A percentile compares a stretch with the other conserved stretches of the same genome.
Conservation (phyloP, 2,888 invertebrate species). For the Netelia melanura region DNA sequence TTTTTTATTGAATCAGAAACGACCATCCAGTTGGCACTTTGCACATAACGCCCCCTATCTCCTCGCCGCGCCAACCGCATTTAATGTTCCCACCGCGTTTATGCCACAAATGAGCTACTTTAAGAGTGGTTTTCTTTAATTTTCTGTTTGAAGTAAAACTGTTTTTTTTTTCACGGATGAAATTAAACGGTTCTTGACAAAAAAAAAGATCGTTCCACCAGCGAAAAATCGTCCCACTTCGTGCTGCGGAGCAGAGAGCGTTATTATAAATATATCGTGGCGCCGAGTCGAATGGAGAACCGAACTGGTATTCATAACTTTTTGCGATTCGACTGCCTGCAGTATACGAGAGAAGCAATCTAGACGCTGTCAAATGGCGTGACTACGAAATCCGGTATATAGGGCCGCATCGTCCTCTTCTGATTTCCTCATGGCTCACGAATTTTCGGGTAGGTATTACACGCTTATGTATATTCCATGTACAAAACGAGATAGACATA, state of each 20-base stretch:
- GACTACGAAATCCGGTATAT: slow-evolving; percentile 78
- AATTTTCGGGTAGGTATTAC: slow-evolving; percentile 40
- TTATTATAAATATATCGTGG: slow-evolving; percentile 7
- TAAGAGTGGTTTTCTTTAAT: neutral
- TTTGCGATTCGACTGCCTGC: slow-evolving; percentile 76
- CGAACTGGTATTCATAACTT: slow-evolving; percentile 74
- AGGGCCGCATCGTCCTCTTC: slow-evolving; percentile 55
- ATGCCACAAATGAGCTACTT: neutral
- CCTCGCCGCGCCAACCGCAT: neutral
- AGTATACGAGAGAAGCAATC: slow-evolving; percentile 71
- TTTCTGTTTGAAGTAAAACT: neutral
- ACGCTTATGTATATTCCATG: neutral
- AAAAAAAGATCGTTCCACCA: too few relatives aligned
- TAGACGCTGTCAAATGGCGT: slow-evolving; percentile 78
- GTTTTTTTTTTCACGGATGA: too few relatives aligned
- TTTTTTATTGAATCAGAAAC: neutral
- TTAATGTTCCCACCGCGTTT: neutral
- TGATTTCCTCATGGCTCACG: slow-evolving; percentile 40
- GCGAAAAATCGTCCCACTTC: too few relatives aligned
- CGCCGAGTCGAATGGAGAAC: slow-evolving; percentile 59
- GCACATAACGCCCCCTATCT: neutral
- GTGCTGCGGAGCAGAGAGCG: too few relatives aligned
- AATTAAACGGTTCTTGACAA: too few relatives aligned
- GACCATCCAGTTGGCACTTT: neutral
- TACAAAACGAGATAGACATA: neutral